Base-by-base conservation (phyloP, 1,140 invertebrate species). In the Yoshiicerus persimilis region DNA sequence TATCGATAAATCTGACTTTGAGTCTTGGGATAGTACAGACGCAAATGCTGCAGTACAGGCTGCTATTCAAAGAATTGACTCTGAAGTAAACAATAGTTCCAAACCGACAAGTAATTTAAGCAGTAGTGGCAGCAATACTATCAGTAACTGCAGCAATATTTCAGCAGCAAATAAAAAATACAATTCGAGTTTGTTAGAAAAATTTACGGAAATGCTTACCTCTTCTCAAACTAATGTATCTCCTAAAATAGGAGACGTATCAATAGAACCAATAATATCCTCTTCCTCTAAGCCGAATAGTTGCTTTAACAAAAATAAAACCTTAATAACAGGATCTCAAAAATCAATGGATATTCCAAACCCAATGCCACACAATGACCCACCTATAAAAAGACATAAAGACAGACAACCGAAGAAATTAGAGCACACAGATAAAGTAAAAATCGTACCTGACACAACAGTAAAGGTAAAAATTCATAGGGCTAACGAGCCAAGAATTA, bases 61-160 rank as follows among this genome's bases (percentile, higher is more conserved):
- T 16, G 87, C 87, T 23, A 88, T 88, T 66, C 77, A 85, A 62
- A 84, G 80, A n/a, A 85, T 88, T n/a, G 87, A 88, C 11, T 83
- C 39, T 23, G 75, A 80, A 32, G 75, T 80, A 83, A 38, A 39
- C 10, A 66, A 27, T 62, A 89, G 47, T 83, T 83, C 30, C 47
- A 89, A 64, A 77, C 84, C 30, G 56, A 84, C 30, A 89, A 34
- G 80, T 32, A 87, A 20, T 39, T 32, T 25, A 30, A 87, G 25
- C n/a, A 87, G 16, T 23, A 41, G 16, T 23, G 30, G 30, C 47
- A 36, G 5, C 27, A 80, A 9, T 66, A 16, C 41, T 13, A 64
- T 27, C 34, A 87, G 86, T 32, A 87, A 86, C 47, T 87, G 86
- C 86, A 87, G 47, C n/a, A 87, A 56, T 32, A 83, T 13, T 10